Evolutionary conservation across 2,797 vertebrate species (phyloP), one percentile per base, ranked within the genome.

Genomic region (Garrulus glandarius): DNA sequence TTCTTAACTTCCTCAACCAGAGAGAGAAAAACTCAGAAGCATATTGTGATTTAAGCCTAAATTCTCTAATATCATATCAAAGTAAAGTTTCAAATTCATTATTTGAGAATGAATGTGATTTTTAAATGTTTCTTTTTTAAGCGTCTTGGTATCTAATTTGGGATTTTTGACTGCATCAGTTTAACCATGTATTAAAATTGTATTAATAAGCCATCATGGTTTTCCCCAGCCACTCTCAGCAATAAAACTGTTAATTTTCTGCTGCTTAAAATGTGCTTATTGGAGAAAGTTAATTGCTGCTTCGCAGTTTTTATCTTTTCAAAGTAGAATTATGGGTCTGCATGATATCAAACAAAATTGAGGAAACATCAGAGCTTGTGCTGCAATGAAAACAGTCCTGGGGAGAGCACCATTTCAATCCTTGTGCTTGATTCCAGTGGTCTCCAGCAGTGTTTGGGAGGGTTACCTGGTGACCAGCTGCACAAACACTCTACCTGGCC

Each of bases 401-500:
- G 13, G 50, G 85, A 88, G 55, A 89, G 18, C 63, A 75, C 61
- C 17, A 7, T 68, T 93, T 70, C 71, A 85, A 37, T 52, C 49
- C 53, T 30, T 9, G 4, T 23, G 3, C 61, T 84, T 41, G 26
- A 39, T 83, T 82, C 72, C 72, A 61, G 20, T 41, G 82, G 21
- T 59, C 46, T 93, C 77, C 92, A 87, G 39, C 84, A 71, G 80
- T 86, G 82, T 94, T 95, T 93, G 92, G 79, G 69, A 96, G 49
- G 36, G 88, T 96, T 96, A 95, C 97, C 93, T 95, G 92, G 90
- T 1, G 55, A 94, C 87, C 95, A 94, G 95, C 93, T 96, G 90
- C 84, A 95, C 59, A 97, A 96, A 96, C 88, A 95, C 46, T 71
- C 30, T 85, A 97, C 95, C 96, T 97, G 95, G 84, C 63, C 79